Base-by-base conservation (phyloP, 2,113 vertebrate genomes). In the Amphiprion percula region DNA sequence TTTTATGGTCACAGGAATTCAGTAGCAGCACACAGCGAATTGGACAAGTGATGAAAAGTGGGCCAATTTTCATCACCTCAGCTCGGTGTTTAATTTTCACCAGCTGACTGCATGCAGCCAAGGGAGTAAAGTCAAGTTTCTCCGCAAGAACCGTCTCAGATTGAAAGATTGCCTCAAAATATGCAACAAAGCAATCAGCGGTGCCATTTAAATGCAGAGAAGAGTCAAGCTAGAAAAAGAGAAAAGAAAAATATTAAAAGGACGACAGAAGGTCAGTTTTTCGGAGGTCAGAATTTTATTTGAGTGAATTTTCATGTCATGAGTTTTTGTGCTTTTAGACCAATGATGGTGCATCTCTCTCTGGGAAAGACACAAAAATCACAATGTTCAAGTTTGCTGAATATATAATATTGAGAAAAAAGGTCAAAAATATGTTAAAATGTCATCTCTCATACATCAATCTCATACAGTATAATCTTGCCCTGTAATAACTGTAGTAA, bases 1-100 rank as follows among this genome's bases (percentile, higher is more conserved):
- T 84, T 52, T 7, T 8, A 37, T 7, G 33, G 81, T 67, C 60
- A 46, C 46, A 47, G 63, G 76, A 78, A 80, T 66, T 82, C 76
- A 80, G 83, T 82, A 78, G 26, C 60, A 49, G 16, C 19, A 9
- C 61, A 61, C 37, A 15, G 37, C 33, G 69, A 67, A 68, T 75
- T 37, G 74, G 64, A 80, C 80, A 83, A 82, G 79, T 83, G 76
- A 83, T 77, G 74, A 79, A 81, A 84, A 82, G 72, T 74, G 68
- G 71, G 56, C 7, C 78, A 71, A 77, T 82, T 82, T 82, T 50
- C 68, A 80, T 77, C 75, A 77, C 41, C 59, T 69, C 33, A 26
- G 21, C n/a, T 46, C 56, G 3, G 30, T 49, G 59, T 66, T 28
- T 75, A 47, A 72, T 69, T 61, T 56, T 59, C 15, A 0, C 1